Percentiles rank a stretch among this genome's conserved stretches.
phyloP scores from a whole-genome alignment of 2,113 vertebrate genomes.

The Hypomesus transpacificus region DNA sequence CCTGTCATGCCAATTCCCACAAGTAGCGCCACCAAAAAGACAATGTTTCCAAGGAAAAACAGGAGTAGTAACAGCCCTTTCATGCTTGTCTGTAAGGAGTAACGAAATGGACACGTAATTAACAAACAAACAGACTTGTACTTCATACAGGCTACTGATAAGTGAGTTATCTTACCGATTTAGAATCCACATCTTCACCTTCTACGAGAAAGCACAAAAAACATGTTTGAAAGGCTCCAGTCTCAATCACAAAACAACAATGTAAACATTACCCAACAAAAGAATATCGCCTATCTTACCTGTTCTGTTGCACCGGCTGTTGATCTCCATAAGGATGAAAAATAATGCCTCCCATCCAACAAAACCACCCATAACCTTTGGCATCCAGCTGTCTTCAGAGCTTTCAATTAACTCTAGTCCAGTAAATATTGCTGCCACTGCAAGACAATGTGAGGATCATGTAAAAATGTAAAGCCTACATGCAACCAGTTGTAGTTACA shows the following conservation, averaged over 20 bases:
- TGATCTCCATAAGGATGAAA: constrained; percentile 50
- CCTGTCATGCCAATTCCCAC: constrained; percentile 64
- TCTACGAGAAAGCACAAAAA: constrained; percentile 7
- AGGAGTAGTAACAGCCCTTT: constrained; percentile 46
- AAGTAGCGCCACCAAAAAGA: constrained; percentile 69
- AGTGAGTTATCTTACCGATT: constrained; percentile 2
- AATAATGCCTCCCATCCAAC: constrained; percentile 68
- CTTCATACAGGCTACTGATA: not conserved
- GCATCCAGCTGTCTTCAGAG: constrained; percentile 53
- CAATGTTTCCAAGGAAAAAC: constrained; percentile 66
- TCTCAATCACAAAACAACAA: not conserved
- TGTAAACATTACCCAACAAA: too few relatives aligned
- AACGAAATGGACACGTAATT: not conserved
- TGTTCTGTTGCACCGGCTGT: constrained; percentile 32
- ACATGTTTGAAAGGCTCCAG: not conserved
- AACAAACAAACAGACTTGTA: not conserved
- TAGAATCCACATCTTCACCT: not conserved
- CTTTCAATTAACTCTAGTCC: constrained; percentile 62
- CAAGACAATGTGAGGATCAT: not conserved
- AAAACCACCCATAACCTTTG: constrained; percentile 73
- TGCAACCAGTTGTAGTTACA: too few relatives aligned
- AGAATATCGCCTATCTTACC: constrained; percentile 16
- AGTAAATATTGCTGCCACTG: constrained; percentile 74
- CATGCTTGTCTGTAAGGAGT: constrained; percentile 35
- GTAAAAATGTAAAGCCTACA: too few relatives aligned